These are phyloP conservation scores for Tokudaia tokunoshimensis DNA, from an alignment of 2,797 vertebrate species.

Conservation along the genomic window DNA sequence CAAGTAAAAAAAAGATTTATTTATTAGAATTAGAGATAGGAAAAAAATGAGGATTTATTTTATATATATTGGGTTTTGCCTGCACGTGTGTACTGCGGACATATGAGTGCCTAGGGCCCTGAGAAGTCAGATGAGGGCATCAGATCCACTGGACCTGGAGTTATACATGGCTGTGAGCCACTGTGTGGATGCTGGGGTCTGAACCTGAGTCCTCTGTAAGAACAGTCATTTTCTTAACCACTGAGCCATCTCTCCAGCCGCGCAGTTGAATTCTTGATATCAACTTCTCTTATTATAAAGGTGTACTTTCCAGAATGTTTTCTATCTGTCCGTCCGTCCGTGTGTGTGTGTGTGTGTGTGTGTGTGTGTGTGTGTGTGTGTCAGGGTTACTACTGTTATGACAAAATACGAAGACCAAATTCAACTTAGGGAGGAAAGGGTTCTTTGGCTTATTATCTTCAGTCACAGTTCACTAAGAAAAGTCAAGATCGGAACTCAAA, in stretches of 20 bases:
- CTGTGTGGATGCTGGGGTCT: background rate
- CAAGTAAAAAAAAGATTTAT: background rate
- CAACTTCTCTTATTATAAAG: constrained; percentile 19
- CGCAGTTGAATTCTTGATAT: background rate
- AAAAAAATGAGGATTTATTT: background rate
- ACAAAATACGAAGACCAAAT: background rate
- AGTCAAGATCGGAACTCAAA: background rate
- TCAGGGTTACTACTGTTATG: background rate
- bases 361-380: too few relatives aligned
- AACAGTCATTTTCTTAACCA: background rate
- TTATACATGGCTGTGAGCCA: background rate
- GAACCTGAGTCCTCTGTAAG: background rate
- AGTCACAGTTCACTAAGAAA: background rate
- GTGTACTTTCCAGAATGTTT: background rate
- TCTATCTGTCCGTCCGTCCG: background rate
- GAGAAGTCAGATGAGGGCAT: background rate
- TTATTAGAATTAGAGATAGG: background rate
- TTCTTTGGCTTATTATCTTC: background rate
- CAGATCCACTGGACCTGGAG: background rate
- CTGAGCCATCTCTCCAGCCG: background rate
- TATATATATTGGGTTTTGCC: background rate
- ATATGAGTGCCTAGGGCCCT: background rate
- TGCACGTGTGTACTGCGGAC: background rate
- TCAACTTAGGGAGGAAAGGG: background rate
- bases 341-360: too few relatives aligned